Base-by-base conservation (phyloP, 2,888 invertebrate species). In the Barypeithes pellucidus region DNA sequence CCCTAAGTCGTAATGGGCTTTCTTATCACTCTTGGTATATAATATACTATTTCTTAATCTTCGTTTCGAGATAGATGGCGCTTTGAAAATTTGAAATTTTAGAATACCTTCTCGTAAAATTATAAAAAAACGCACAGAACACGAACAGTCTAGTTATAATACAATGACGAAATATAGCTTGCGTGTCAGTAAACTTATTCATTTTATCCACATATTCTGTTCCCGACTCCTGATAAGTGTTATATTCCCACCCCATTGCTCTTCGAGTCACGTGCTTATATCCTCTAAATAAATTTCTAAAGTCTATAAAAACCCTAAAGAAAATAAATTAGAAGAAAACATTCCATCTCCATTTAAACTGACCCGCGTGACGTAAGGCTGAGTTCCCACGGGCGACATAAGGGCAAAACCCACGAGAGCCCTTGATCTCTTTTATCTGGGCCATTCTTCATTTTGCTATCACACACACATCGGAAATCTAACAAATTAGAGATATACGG, bases 391-490 rank as follows among this genome's bases (percentile, higher is more conserved):
- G 79, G 80, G 80, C 78, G 78, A 80, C 79, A 80, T 80, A 77
- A 79, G 79, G 78, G 74, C 77, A 65, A 73, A 75, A 77, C 81
- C 78, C 81, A 43, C 62, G 80, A 78, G 81, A 73, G 76, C 79
- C 77, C 80, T 80, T 81, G 81, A 81, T 82, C 80, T 79, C 79
- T 77, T 78, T 80, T 80, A 81, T 81, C 80, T 78, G 68, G 77
- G 76, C 78, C 79, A 82, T 81, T 79, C 79, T 80, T 82, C 81
- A 82, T 83, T 80, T 80, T 77, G 78, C 78, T 79, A 80, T 81
- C 80, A 79, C 78, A 79, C 78, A 59, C 54, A 57, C 41, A 47
- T 36, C 63, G 47, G n/a, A 63, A 33, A 33, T 63, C 29, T 29
- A 33, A 63, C 63, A 45, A 63, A 63, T 63, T 63, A 63, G 50